Base-by-base conservation (phyloP, 2,113 vertebrate species). In the Aptenodytes patagonicus region DNA sequence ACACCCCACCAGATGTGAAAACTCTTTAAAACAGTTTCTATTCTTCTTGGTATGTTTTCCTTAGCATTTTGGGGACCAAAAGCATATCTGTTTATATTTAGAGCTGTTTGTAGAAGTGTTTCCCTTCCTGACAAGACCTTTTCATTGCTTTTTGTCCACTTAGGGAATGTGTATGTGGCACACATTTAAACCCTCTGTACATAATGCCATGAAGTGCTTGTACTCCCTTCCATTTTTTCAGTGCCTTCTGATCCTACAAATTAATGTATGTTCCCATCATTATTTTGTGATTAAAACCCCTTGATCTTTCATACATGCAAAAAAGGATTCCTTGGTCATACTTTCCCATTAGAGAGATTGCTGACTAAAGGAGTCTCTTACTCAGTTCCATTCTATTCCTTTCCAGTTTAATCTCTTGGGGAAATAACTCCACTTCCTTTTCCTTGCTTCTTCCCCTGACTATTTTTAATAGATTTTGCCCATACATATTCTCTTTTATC, bases 231-330 rank as follows among this genome's bases (percentile, higher is more conserved):
- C 38, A 68, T 93, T 82, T 78, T 76, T 95, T 68, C 87, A 32
- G n/a, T 73, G 54, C 42, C 42, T 96, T 54, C 76, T 96, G 79
- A 87, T 79, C 76, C 83, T 38, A 92, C 21, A 71, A 93, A 95
- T 75, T 85, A 81, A 80, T 60, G 26, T 92, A 65, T 60, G 65
- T 69, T 87, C 34, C 76, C 86, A 85, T 73, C 66, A 62, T 49
- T 83, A 83, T 84, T 82, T 87, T 83, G 46, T 95, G 83, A 92
- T 89, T 94, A 92, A 87, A 81, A 28, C 6, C 7, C 9, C 89
- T 90, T 76, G 70, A 90, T 90, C 66, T 85, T 94, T 62, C 88
- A 52, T 34, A 81, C 29, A 78, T 21, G 70, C 32, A 87, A 40
- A 77, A 93, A 85, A 79, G 12, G 22, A 90, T 88, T 95, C 49